phyloP scores from a whole-genome alignment of 1,140 invertebrate genomes.

The Drosophila sp. region DNA sequence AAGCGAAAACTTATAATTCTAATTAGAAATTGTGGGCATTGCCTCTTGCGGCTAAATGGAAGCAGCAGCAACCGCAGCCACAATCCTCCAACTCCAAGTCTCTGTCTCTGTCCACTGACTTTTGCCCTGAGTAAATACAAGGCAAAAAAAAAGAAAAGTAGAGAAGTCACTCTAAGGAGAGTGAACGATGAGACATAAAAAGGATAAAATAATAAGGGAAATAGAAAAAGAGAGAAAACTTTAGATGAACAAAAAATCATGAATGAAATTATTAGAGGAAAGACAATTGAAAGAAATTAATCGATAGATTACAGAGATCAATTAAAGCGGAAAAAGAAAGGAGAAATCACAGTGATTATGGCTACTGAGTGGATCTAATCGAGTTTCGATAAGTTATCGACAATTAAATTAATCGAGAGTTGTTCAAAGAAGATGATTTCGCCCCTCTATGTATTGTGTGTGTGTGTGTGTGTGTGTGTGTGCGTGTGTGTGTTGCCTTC shows the following conservation, averaged over 20 bases:
- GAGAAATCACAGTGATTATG: too few relatives aligned
- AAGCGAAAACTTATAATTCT: conserved; percentile 67
- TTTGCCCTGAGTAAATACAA: neutral
- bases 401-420: too few relatives aligned
- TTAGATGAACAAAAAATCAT: too few relatives aligned
- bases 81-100: neutral
- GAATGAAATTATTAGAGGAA: too few relatives aligned
- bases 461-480: neutral
- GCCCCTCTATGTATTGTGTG: neutral
- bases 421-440: too few relatives aligned
- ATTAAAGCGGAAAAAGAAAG: too few relatives aligned
- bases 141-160: neutral
- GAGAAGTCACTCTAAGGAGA: too few relatives aligned
- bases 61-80: conserved; percentile 1
- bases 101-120: neutral
- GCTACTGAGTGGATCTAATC: too few relatives aligned
- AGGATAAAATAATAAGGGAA: neutral
- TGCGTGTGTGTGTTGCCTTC: conserved; percentile 6
- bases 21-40: conserved; percentile 66
- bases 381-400: too few relatives aligned
- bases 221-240: too few relatives aligned
- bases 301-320: too few relatives aligned
- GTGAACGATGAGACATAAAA: neutral
- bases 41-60: conserved; percentile 28
- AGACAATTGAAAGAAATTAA: too few relatives aligned